Conservation (phyloP, 2,888 invertebrate species). For the Lamproptera curius region DNA sequence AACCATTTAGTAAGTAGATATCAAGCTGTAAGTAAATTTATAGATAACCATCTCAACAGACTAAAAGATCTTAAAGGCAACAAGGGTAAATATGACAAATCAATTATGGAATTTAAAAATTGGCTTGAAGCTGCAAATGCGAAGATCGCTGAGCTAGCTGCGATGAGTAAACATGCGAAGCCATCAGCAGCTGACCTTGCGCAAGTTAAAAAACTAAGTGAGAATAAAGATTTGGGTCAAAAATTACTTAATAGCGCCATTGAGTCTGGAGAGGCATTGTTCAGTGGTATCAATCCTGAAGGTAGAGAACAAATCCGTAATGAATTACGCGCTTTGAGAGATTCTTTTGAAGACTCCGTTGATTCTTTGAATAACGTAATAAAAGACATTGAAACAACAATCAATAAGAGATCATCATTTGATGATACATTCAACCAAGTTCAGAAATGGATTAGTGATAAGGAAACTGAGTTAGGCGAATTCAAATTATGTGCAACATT, state of each 20-base stretch:
- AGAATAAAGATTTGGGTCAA: constrained; percentile 89
- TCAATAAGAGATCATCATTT: constrained; percentile 94
- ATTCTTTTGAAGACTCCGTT: constrained; percentile 89
- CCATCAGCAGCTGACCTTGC: constrained; percentile 87
- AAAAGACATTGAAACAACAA: constrained; percentile 91
- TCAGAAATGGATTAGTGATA: constrained; percentile 90
- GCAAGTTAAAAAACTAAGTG: constrained; percentile 84
- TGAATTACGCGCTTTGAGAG: constrained; percentile 88
- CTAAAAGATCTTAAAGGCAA: constrained; percentile 84
- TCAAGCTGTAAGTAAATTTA: constrained; percentile 84
- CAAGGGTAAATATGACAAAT: constrained; percentile 82
- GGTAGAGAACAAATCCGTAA: constrained; percentile 91
- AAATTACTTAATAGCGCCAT: constrained; percentile 86
- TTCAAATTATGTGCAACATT: constrained; percentile 87
- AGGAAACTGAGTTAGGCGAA: constrained; percentile 84
- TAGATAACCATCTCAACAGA: constrained; percentile 83
- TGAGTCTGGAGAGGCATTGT: constrained; percentile 92
- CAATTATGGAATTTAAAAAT: constrained; percentile 83
- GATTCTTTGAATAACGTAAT: constrained; percentile 91
- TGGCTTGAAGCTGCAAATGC: constrained; percentile 89
- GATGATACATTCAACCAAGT: constrained; percentile 95
- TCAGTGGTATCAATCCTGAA: constrained; percentile 91
- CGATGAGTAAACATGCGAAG: constrained; percentile 86
- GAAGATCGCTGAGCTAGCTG: constrained; percentile 84
- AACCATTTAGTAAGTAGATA: constrained; percentile 87